Percentiles rank a stretch among this genome's conserved stretches.
These are phyloP conservation scores for Melanostigma gelatinosum DNA, from an alignment of 2,113 vertebrate genomes.

Conservation along the genomic window DNA sequence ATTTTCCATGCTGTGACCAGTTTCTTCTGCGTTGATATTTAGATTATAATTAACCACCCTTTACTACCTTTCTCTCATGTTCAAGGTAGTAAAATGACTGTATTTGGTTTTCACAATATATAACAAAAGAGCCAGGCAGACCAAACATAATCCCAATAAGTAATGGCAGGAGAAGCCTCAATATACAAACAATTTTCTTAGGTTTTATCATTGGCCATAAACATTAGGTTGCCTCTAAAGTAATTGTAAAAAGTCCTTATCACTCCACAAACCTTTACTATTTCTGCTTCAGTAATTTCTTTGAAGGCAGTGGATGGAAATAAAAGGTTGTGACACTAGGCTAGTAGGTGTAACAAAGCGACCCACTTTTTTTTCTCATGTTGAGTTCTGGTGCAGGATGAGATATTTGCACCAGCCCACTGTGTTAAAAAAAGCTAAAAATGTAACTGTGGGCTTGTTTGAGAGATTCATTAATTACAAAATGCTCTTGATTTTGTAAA, in stretches of 20 bases:
- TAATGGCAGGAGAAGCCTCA: not conserved
- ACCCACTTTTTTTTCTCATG: not conserved
- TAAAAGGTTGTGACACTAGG: not conserved
- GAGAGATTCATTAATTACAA: not conserved
- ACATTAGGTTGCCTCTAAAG: not conserved
- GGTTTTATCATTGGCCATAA: not conserved
- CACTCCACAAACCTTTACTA: not conserved
- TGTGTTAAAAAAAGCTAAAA: not conserved
- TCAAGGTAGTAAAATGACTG: constrained; percentile 6
- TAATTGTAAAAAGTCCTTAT: not conserved
- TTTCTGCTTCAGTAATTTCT: not conserved
- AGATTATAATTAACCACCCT: constrained; percentile 43
- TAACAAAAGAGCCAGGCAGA: not conserved
- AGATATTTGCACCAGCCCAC: not conserved
- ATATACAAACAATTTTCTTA: not conserved
- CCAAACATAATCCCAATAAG: not conserved
- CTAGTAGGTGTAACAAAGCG: not conserved
- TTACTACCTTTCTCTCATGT: constrained; percentile 33
- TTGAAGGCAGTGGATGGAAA: constrained; percentile 1
- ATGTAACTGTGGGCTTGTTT: not conserved
- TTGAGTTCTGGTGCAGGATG: not conserved
- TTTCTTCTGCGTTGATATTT: constrained; percentile 4
- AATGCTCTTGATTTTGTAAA: not conserved
- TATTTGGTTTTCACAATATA: not conserved
- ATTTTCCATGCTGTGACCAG: not conserved